Evolutionary conservation across 2,797 vertebrate species (phyloP), one percentile per base, ranked within the genome.

Genomic region (Fratercula arctica): DNA sequence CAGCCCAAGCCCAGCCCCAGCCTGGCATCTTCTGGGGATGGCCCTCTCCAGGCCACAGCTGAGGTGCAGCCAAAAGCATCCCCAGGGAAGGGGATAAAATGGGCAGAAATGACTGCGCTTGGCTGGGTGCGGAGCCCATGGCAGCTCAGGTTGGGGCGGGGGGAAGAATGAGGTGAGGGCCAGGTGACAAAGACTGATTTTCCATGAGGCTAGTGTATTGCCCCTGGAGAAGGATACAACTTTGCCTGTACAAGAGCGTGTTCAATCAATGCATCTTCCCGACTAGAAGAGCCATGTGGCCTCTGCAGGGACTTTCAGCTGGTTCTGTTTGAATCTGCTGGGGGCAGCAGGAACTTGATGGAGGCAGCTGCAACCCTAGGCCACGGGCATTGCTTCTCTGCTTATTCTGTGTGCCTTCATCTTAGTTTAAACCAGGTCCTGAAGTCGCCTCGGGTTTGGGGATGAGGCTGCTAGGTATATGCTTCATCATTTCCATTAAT

Each of bases 301-400:
- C 93, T 83, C 89, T 76, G 67, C 35, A 23, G 83, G 84, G 74
- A 93, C 81, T 89, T 79, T 28, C 90, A 86, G 54, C 31, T 86
- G 88, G 48, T 90, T 96, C 90, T 96, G 82, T 89, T 57, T 10
- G 33, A 85, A 95, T 60, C 67, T 87, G 76, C 87, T 35, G 77
- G 61, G 81, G 66, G 72, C 86, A 89, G n/a, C 48, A 23, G 57
- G 83, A 95, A 83, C n/a, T 87, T 54, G 16, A 91, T 86, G 93
- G 72, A 31, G 11, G 20, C 60, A 74, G 54, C 67, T 46, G 29
- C 66, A 78, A 23, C 28, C 56, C 79, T 51, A n/a, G 75, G 75
- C 93, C 90, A 69, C n/a, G 41, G 61, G 56, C 57, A 50, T 56
- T 85, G 89, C 67, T 76, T 73, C 92, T 88, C 68, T 39, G 48